phyloP scores from a whole-genome alignment of 2,113 vertebrate genomes.

The Lucifuga dentata region DNA sequence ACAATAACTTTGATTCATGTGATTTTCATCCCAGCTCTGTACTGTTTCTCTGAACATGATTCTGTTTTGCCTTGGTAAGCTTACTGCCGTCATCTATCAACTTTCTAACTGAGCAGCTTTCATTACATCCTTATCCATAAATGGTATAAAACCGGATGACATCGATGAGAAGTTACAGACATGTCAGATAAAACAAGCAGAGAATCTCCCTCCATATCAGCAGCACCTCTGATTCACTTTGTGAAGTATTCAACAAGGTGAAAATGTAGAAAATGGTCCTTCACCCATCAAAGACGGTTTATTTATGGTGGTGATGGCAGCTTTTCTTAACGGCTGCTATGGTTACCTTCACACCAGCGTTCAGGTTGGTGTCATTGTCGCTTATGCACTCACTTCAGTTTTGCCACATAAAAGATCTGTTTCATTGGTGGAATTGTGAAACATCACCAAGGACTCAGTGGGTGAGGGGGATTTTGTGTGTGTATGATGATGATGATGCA shows the following conservation, averaged over 20 bases:
- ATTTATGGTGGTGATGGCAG: constrained; percentile 77
- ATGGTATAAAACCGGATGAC: neutral
- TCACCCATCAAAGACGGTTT: constrained; percentile 71
- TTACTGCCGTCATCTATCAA: too few species aligned
- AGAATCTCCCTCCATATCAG: neutral
- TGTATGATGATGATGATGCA: constrained; percentile 37
- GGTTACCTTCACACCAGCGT: constrained; percentile 79
- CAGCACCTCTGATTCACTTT: constrained; percentile 24
- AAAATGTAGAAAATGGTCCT: constrained; percentile 55
- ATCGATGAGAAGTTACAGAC: constrained; percentile 3
- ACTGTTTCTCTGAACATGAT: neutral
- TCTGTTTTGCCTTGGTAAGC: too few species aligned
- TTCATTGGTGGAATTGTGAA: constrained; percentile 56
- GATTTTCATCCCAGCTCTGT: constrained; percentile 1
- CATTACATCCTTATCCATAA: neutral
- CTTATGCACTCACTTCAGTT: constrained; percentile 58
- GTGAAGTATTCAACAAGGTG: constrained; percentile 30
- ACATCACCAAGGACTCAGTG: constrained; percentile 9
- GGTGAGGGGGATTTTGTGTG: neutral
- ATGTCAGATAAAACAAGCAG: neutral
- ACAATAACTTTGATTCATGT: neutral
- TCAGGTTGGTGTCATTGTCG: constrained; percentile 68
- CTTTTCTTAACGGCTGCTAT: constrained; percentile 79
- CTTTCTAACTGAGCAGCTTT: neutral
- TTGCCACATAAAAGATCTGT: constrained; percentile 55